phyloP scores from a whole-genome alignment of 2,888 invertebrate species.

The Chloroclysta siterata region DNA sequence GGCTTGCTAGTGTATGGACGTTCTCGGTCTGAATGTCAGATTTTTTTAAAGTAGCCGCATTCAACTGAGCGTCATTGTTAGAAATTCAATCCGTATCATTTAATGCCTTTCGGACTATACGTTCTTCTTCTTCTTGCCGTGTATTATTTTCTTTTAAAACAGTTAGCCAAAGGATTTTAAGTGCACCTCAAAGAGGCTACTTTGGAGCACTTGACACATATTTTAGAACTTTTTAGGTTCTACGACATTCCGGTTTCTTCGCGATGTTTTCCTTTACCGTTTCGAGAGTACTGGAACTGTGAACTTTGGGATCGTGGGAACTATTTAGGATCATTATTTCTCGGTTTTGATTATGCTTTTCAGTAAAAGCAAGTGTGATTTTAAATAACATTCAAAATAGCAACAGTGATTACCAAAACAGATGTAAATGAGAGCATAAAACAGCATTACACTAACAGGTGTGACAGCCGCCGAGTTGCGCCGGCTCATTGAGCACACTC shows the following conservation, averaged over 20 bases:
- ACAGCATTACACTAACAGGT: constrained; percentile 29
- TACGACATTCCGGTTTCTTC: no score
- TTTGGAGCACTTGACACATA: no score
- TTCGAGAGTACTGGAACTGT: no score
- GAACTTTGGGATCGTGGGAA: no score
- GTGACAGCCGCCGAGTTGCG: constrained; percentile 27
- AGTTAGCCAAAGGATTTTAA: no score
- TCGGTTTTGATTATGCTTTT: no score
- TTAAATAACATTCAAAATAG: constrained; percentile 1
- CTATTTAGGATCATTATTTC: no score
- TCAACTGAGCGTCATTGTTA: not conserved
- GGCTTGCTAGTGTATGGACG: constrained; percentile 10
- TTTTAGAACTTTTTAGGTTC: no score
- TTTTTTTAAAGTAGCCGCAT: constrained; percentile 6
- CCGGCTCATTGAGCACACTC: constrained; percentile 47
- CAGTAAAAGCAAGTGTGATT: not conserved
- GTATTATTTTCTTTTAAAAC: no score
- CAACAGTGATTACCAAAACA: constrained; percentile 15
- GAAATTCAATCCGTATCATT: not conserved
- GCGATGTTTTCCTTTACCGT: no score
- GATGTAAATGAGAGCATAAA: constrained; percentile 28
- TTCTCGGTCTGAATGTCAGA: constrained; percentile 6
- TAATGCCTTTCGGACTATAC: not conserved
- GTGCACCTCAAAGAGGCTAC: no score
- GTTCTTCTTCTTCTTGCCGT: not conserved